Conservation (phyloP, 2,888 invertebrate species). For the Drosophila differens region DNA sequence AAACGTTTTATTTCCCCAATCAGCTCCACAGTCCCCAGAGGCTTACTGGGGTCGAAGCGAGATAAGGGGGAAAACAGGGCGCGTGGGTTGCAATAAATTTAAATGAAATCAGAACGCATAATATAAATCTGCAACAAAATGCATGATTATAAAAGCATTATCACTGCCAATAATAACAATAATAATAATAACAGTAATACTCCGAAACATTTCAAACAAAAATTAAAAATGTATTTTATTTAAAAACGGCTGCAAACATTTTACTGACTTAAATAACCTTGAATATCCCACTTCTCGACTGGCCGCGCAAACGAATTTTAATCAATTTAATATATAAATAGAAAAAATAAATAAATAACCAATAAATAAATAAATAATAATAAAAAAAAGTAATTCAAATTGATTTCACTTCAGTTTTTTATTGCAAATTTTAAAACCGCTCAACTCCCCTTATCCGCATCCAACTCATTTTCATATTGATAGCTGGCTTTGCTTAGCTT, state of each 20-base stretch:
- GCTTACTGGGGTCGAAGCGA: neutral
- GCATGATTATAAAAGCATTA: neutral
- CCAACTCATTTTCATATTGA: neutral
- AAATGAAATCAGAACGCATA: conserved; percentile 10
- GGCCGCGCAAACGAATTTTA: neutral
- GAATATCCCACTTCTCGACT: neutral
- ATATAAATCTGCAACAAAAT: neutral
- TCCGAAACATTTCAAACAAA: neutral
- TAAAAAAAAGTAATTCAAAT: neutral
- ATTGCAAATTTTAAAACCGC: neutral
- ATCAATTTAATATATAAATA: neutral
- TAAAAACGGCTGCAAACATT: neutral
- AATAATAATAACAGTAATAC: neutral
- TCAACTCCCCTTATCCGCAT: neutral
- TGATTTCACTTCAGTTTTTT: neutral
- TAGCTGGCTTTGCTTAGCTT: conserved; percentile 12
- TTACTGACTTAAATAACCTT: neutral
- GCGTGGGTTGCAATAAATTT: neutral
- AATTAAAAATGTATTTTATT: neutral
- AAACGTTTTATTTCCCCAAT: conserved; percentile 29
- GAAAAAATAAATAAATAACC: neutral
- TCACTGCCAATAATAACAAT: neutral
- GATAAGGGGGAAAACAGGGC: neutral
- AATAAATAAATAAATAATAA: neutral
- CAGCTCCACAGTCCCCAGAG: conserved; percentile 17